These are phyloP conservation scores for Drosophila truncata DNA, from an alignment of 1,140 invertebrate species.

Conservation along the genomic window DNA sequence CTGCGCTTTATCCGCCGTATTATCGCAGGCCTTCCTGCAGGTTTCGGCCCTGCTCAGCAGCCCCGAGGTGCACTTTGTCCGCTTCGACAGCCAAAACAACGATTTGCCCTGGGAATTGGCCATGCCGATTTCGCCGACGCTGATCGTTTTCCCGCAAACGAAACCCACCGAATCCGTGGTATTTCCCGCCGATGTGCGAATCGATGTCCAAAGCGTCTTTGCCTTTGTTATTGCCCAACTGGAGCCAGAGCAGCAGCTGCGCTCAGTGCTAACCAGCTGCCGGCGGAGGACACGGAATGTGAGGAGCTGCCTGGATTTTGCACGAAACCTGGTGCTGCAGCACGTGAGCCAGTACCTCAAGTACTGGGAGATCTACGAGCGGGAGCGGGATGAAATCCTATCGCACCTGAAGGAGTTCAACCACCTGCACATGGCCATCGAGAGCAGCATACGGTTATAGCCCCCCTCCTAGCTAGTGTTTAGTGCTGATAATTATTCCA, in stretches of 20 bases:
- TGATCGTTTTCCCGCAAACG: conserved; percentile 66
- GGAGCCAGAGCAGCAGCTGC: conserved; percentile 66
- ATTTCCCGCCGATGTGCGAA: conserved; percentile 62
- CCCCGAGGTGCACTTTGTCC: conserved; percentile 61
- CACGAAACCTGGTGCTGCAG: conserved; percentile 61
- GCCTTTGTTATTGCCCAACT: conserved; percentile 71
- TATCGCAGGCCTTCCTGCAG: conserved; percentile 68
- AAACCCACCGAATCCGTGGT: conserved; percentile 55
- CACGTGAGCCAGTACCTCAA: conserved; percentile 68
- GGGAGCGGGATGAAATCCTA: conserved; percentile 61
- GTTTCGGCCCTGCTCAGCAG: conserved; percentile 59
- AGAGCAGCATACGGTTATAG: conserved; percentile 69
- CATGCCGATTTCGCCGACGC: conserved; percentile 58
- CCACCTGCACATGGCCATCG: conserved; percentile 68
- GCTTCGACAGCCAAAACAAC: conserved; percentile 65
- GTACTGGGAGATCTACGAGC: conserved; percentile 69
- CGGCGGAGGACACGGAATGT: conserved; percentile 50
- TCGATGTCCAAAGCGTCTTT: conserved; percentile 68
- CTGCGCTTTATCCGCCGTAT: conserved; percentile 62
- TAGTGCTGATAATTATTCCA: conserved; percentile 33
- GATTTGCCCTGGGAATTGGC: conserved; percentile 76
- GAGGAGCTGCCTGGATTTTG: conserved; percentile 73
- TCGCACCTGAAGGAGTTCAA: conserved; percentile 69
- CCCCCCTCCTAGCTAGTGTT: conserved; percentile 9
- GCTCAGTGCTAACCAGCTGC: conserved; percentile 58